Conservation (phyloP, 2,888 invertebrate species). For the Salticus scenicus region DNA sequence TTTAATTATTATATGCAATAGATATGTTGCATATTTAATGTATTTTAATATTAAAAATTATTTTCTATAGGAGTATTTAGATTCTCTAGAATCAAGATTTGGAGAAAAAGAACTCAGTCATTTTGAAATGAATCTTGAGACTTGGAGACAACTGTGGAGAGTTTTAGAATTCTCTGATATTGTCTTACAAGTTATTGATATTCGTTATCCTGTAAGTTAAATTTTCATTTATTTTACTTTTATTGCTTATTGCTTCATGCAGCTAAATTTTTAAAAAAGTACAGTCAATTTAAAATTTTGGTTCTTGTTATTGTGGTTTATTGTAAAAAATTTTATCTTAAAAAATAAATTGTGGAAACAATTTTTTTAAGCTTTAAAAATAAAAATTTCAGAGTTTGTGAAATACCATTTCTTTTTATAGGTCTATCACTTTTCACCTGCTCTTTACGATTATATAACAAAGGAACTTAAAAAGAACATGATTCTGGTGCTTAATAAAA, state of each 20-base stretch:
- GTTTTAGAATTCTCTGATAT: conserved; percentile 96
- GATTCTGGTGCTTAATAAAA: conserved; percentile 92
- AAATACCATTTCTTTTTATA: conserved; percentile 71
- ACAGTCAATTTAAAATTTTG: no score
- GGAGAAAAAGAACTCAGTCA: conserved; percentile 84
- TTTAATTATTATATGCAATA: no score
- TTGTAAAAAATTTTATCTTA: no score
- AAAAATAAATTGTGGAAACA: no score
- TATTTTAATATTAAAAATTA: no score
- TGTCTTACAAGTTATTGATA: conserved; percentile 89
- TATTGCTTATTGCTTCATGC: no score
- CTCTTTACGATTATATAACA: conserved; percentile 87
- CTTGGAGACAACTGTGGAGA: conserved; percentile 96
- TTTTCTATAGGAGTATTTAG: conserved; percentile 83
- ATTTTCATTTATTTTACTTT: conserved; percentile 12
- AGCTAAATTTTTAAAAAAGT: no score
- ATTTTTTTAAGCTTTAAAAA: no score
- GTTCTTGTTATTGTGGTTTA: no score
- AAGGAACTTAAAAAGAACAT: conserved; percentile 86
- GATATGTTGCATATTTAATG: no score
- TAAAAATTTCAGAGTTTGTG: no score
- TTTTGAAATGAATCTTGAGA: conserved; percentile 95
- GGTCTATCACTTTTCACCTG: conserved; percentile 87
- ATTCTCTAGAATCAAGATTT: conserved; percentile 81
- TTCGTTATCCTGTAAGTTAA: conserved; percentile 85